phyloP scores from a whole-genome alignment of 1,140 invertebrate genomes.

The Sinonovacula constricta region DNA sequence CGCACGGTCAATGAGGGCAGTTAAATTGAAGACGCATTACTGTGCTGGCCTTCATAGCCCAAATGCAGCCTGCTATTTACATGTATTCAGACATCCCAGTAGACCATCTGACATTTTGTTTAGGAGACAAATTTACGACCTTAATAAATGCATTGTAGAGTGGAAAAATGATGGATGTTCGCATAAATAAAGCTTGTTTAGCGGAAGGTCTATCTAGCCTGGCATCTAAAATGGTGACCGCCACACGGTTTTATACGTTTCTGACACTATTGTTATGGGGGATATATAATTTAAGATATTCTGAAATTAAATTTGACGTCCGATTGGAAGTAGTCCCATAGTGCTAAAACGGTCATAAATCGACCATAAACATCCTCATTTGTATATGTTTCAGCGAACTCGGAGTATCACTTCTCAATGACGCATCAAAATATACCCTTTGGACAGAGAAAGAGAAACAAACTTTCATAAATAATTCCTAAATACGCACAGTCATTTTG shows the following conservation, averaged over 20 bases:
- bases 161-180: conserved; percentile 37
- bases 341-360: conserved; percentile 49
- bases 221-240: too few species aligned
- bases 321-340: conserved; percentile 2
- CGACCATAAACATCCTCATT: conserved; percentile 17
- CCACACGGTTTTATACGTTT: conserved; percentile 39
- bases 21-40: conserved; percentile 5
- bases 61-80: neutral
- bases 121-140: neutral
- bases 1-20: conserved; percentile 12
- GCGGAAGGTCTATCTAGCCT: conserved; percentile 20
- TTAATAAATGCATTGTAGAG: neutral
- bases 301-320: conserved; percentile 48
- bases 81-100: neutral
- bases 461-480: conserved; percentile 28
- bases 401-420: conserved; percentile 8
- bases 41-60: neutral
- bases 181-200: conserved; percentile 48
- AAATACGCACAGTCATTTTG: too few species aligned
- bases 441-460: neutral
- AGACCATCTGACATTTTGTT: neutral
- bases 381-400: conserved; percentile 42
- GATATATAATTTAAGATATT: conserved; percentile 36
- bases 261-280: conserved; percentile 43
- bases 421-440: conserved; percentile 28